phyloP scores from a whole-genome alignment of 30 jellyfish, hydroid and myxozoan genomes.

The Hydractinia echinata region DNA sequence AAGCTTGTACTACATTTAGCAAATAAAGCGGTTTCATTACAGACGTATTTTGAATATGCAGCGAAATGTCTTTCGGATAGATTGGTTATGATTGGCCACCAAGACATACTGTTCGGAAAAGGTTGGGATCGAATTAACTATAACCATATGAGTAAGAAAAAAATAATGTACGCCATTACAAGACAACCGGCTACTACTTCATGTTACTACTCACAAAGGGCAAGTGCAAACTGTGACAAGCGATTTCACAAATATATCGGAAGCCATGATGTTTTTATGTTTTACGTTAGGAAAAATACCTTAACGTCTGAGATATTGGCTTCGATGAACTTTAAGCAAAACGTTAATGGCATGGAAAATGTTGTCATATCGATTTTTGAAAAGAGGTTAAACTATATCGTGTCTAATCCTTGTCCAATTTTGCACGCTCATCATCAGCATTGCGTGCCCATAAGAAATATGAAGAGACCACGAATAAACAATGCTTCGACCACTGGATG shows the following conservation, averaged over 20 bases:
- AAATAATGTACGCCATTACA: neutral
- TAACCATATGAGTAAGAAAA: neutral
- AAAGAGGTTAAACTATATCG: neutral
- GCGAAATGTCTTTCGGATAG: neutral
- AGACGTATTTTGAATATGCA: too few species aligned
- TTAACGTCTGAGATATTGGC: neutral
- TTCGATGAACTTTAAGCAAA: neutral
- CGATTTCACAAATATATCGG: neutral
- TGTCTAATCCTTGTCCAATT: neutral
- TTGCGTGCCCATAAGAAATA: neutral
- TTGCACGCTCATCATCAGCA: neutral
- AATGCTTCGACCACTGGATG: too few species aligned
- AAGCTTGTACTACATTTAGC: too few species aligned
- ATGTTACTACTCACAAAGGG: neutral
- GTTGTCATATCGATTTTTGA: neutral
- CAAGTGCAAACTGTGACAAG: too few species aligned
- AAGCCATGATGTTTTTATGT: neutral
- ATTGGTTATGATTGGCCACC: neutral
- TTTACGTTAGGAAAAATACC: neutral
- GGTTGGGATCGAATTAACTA: neutral
- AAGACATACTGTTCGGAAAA: neutral
- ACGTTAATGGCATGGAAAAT: constrained; percentile 7
- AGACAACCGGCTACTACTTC: constrained; percentile 11
- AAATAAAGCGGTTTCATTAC: too few species aligned
- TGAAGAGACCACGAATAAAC: too few species aligned